Percentiles rank a stretch among this genome's conserved stretches.
Evolutionary conservation across 2,888 invertebrate genomes (phyloP).

Genomic region (Parnassius orleans): DNA sequence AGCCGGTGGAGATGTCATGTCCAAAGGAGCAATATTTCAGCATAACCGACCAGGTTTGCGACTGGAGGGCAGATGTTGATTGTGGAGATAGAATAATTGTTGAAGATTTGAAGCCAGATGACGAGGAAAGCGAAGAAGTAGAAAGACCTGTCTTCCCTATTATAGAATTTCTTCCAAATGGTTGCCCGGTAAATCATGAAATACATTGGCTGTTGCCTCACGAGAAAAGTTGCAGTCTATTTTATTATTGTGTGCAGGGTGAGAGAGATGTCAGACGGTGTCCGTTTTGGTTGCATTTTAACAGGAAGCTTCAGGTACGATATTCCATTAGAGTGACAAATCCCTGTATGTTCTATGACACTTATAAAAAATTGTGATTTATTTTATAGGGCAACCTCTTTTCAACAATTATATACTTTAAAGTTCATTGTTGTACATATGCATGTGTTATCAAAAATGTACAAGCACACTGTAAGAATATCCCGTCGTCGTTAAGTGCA

Average conservation of each 20-base stretch:
- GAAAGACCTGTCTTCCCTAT: constrained; percentile 1
- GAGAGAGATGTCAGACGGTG: constrained; percentile 45
- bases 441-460: too few relatives aligned
- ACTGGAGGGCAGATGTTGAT: constrained; percentile 82
- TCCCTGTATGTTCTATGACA: too few relatives aligned
- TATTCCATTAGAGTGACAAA: too few relatives aligned
- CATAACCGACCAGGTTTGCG: constrained; percentile 76
- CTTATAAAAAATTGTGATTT: too few relatives aligned
- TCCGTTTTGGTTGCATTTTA: constrained; percentile 50
- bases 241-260: constrained; percentile 67
- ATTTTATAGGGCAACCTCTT: too few relatives aligned
- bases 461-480: too few relatives aligned
- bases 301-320: constrained; percentile 51
- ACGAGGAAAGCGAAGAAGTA: background rate
- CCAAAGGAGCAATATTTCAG: constrained; percentile 80
- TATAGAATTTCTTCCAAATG: constrained; percentile 49
- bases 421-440: too few relatives aligned
- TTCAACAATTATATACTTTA: too few relatives aligned
- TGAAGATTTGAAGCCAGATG: constrained; percentile 1
- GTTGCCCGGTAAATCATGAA: constrained; percentile 58
- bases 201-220: constrained; percentile 63
- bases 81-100: constrained; percentile 69
- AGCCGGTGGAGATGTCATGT: constrained; percentile 80
- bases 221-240: constrained; percentile 50
- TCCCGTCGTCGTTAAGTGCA: too few relatives aligned